Base-by-base conservation (phyloP, 2,888 invertebrate species). In the Timandra comae region DNA sequence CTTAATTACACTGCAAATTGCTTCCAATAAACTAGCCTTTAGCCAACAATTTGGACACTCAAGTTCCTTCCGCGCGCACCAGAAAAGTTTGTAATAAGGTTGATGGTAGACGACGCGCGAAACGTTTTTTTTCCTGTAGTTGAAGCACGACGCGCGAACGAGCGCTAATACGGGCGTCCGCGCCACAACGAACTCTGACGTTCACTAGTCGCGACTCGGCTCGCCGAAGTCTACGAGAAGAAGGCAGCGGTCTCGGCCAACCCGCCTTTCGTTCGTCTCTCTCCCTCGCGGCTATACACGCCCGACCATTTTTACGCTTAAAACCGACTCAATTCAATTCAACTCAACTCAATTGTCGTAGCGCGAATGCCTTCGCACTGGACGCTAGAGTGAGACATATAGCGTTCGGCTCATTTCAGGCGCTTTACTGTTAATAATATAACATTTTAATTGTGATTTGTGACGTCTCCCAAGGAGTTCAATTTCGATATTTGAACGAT, bases 321-420 rank as follows among this genome's bases (percentile, higher is more conserved):
- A n/a, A 76, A 76, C 82, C 82, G 71, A 82, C 82, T 84, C 84
- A 82, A 85, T 82, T 81, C 80, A 84, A 85, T 84, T 84, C 82
- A 84, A 85, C 81, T 82, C 82, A 84, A 84, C 84, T 84, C 82
- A 82, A 84, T 84, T 82, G 81, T 84, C 84, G 80, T 81, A 65
- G 75, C 78, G 75, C 78, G 69, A 84, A 76, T 75, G 78, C 82
- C 84, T 84, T 82, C 66, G 64, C 56, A 72, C 73, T 73, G 82
- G 82, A 79, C 82, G 82, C 73, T 79, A 82, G 82, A 85, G 82
- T 67, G 80, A 77, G 84, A 84, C 69, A 58, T 70, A 78, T 70
- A 74, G 72, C 66, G 62, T 57, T 72, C 52, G 62, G 58, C 58
- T 65, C 56, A 67, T 67, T 64, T 69, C 66, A 72, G 54, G 49